These are phyloP conservation scores for Teleogryllus occipitalis DNA, from an alignment of 1,140 invertebrate genomes.

Conservation along the genomic window DNA sequence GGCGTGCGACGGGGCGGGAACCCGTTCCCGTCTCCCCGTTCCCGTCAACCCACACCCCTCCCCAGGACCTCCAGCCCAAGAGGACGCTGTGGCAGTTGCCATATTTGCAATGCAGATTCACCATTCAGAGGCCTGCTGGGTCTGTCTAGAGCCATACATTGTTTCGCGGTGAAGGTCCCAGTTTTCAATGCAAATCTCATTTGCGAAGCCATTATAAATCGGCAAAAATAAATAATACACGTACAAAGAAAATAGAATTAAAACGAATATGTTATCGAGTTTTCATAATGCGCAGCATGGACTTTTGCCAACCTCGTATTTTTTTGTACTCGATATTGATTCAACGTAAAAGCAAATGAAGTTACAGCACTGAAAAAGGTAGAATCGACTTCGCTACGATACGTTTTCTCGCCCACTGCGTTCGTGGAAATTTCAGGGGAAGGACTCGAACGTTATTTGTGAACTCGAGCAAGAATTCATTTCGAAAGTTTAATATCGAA, in stretches of 20 bases:
- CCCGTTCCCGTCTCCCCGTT: too few species aligned
- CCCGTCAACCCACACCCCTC: too few species aligned
- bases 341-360: background rate
- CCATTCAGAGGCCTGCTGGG: background rate
- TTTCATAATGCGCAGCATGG: background rate
- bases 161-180: background rate
- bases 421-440: background rate
- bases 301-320: background rate
- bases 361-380: background rate
- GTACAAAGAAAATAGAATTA: background rate
- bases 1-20: too few species aligned
- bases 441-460: background rate
- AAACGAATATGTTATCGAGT: background rate
- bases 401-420: background rate
- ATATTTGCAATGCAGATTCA: background rate
- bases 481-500: background rate
- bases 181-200: conserved; percentile 5
- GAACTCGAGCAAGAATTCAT: background rate
- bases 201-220: background rate
- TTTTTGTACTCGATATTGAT: background rate
- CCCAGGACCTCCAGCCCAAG: background rate
- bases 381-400: background rate
- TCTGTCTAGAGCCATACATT: background rate
- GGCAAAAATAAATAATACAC: conserved; percentile 2
- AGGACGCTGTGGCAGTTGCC: background rate